Conservation (phyloP, 2,797 vertebrate species). For the Zalophus californianus region DNA sequence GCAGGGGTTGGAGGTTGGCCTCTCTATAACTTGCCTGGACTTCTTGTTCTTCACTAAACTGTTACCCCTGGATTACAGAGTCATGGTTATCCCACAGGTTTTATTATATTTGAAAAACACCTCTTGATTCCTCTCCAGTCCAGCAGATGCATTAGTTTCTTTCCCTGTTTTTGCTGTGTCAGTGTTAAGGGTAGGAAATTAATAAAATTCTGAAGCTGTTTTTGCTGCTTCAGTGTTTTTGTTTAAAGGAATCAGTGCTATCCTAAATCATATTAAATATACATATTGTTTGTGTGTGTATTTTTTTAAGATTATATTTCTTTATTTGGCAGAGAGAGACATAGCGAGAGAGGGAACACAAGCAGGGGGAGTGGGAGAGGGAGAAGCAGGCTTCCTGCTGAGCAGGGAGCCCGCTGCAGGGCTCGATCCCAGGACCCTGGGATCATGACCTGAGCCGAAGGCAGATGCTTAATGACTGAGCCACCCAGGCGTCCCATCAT, state of each 20-base stretch:
- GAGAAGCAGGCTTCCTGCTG: too few relatives aligned
- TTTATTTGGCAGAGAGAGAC: too few relatives aligned
- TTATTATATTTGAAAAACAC: background rate
- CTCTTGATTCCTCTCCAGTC: background rate
- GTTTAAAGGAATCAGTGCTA: background rate
- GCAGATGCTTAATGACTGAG: too few relatives aligned
- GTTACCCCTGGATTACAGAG: background rate
- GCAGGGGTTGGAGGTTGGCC: background rate
- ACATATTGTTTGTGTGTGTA: background rate
- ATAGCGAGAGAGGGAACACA: too few relatives aligned
- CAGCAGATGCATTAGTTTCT: background rate
- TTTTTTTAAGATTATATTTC: too few relatives aligned
- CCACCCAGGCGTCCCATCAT: too few relatives aligned
- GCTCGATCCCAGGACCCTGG: too few relatives aligned
- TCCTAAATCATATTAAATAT: background rate
- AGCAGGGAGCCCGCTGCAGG: too few relatives aligned
- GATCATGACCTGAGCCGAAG: too few relatives aligned
- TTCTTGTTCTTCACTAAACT: background rate
- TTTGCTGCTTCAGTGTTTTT: background rate
- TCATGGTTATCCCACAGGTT: too few relatives aligned
- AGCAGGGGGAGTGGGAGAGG: too few relatives aligned
- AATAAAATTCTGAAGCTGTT: background rate
- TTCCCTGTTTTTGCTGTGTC: background rate
- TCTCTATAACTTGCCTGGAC: background rate
- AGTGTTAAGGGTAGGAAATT: background rate